Evolutionary conservation across 1,140 invertebrate species (phyloP).

Genomic region (Grapholita molesta): DNA sequence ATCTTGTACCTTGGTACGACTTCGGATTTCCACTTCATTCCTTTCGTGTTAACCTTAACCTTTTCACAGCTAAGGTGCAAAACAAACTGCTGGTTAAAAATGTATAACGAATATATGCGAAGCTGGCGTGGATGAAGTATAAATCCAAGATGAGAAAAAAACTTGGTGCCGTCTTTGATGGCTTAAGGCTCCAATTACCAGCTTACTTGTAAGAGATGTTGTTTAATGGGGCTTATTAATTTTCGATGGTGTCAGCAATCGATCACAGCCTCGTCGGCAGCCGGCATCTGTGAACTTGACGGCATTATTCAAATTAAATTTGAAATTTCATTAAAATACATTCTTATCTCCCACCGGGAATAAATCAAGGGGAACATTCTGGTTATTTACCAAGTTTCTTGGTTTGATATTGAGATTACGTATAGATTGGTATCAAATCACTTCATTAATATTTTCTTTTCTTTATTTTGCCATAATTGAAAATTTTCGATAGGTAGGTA

Average conservation of each 20-base stretch:
- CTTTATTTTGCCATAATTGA: background rate
- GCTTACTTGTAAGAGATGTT: background rate
- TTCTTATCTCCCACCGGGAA: background rate
- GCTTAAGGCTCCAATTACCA: slow-evolving; percentile 6
- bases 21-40: too few relatives aligned
- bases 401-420: background rate
- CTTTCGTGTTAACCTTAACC: too few relatives aligned
- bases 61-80: too few relatives aligned
- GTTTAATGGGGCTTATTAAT: slow-evolving; percentile 15
- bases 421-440: background rate
- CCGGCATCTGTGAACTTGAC: background rate
- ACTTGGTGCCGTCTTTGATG: background rate
- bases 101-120: too few relatives aligned
- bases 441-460: background rate
- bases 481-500: background rate
- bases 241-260: slow-evolving; percentile 9
- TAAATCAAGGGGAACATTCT: background rate
- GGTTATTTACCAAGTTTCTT: background rate
- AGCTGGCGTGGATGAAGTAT: too few relatives aligned
- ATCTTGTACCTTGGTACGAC: too few relatives aligned
- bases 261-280: background rate
- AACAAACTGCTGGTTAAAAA: too few relatives aligned
- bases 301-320: slow-evolving; percentile 14
- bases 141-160: background rate
- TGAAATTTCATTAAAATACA: background rate